phyloP scores from a whole-genome alignment of 2,888 invertebrate genomes.

The Pachydiplax longipennis region DNA sequence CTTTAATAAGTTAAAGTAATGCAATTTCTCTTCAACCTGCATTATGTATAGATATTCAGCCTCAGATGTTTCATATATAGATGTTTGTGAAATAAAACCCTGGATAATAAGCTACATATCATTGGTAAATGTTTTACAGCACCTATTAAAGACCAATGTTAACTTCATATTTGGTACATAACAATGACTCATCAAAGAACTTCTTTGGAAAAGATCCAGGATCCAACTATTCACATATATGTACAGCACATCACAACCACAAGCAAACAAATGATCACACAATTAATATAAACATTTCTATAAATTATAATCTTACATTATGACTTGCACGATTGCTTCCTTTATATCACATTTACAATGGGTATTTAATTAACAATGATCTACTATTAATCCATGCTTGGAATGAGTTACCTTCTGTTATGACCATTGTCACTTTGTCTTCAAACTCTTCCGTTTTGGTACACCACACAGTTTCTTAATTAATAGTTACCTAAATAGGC shows the following conservation, averaged over 20 bases:
- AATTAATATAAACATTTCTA: slow-evolving; percentile 7
- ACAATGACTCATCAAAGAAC: neutral
- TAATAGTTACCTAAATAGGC: slow-evolving; percentile 5
- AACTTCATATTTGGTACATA: neutral
- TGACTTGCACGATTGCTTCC: neutral
- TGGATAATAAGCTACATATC: no score
- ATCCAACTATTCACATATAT: no score
- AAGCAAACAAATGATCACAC: slow-evolving; percentile 1
- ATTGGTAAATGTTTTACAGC: no score
- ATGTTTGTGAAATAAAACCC: no score
- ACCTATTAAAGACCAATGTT: no score
- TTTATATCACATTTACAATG: neutral
- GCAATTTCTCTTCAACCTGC: no score
- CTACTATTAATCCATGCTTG: neutral
- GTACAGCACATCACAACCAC: neutral
- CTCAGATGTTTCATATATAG: no score
- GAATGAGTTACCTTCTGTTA: slow-evolving; percentile 13
- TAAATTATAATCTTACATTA: neutral
- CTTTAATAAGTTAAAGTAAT: no score
- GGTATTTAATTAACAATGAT: slow-evolving; percentile 9
- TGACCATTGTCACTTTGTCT: neutral
- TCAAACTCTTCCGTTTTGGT: neutral
- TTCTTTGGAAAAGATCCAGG: neutral
- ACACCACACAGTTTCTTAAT: neutral
- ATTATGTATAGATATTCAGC: no score